Evolutionary conservation across 2,797 vertebrate genomes (phyloP).

Genomic region (Anguilla megastoma): DNA sequence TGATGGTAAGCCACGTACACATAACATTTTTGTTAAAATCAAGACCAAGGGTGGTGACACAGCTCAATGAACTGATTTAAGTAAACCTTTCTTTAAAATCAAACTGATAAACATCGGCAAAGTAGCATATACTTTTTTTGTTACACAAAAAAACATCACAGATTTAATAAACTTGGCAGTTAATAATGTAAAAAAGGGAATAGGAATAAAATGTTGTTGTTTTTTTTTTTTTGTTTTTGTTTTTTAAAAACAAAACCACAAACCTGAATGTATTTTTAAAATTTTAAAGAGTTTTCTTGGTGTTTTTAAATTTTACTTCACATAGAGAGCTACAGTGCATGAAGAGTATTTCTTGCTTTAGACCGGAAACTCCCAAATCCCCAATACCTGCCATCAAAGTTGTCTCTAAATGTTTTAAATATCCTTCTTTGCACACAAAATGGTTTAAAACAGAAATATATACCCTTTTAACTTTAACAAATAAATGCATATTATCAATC

Average conservation of each 20-base stretch:
- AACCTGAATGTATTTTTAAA: too few species aligned
- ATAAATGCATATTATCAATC: background rate
- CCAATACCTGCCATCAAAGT: background rate
- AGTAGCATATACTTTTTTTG: background rate
- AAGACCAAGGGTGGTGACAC: background rate
- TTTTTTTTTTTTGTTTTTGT: too few species aligned
- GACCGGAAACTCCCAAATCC: too few species aligned
- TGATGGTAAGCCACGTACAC: background rate
- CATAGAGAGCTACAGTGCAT: too few species aligned
- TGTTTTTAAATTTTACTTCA: too few species aligned
- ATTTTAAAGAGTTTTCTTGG: too few species aligned
- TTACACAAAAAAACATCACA: background rate
- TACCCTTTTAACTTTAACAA: background rate
- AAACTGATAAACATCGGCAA: background rate
- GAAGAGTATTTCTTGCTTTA: too few species aligned
- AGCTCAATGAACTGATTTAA: background rate
- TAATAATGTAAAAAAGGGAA: background rate
- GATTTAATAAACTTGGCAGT: background rate
- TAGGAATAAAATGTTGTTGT: too few species aligned
- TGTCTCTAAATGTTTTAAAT: background rate
- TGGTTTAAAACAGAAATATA: background rate
- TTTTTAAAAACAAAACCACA: too few species aligned
- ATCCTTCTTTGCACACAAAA: background rate
- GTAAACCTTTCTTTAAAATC: background rate
- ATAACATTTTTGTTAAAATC: background rate